A percentile compares a stretch with the other conserved stretches of the same genome.
Conservation (phyloP, 2,888 invertebrate species). For the Mechanitis messenoides region DNA sequence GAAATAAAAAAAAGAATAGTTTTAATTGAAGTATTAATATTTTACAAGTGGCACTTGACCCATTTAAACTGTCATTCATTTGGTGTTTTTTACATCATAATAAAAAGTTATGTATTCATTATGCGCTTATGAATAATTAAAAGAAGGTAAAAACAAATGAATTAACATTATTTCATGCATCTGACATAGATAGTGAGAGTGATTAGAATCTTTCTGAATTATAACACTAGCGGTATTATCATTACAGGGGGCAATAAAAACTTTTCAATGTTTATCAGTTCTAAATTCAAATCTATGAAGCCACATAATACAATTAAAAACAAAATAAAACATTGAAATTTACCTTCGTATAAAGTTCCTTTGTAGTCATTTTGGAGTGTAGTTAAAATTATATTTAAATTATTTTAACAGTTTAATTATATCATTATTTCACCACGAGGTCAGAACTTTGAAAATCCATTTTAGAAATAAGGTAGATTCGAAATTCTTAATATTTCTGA, state of each 20-base stretch:
- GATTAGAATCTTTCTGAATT: slow-evolving; percentile 26
- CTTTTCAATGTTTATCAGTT: slow-evolving; percentile 20
- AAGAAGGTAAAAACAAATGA: slow-evolving; percentile 22
- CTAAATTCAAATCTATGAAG: slow-evolving; percentile 32
- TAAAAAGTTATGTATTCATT: slow-evolving; percentile 17
- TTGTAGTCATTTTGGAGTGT: slow-evolving; percentile 66
- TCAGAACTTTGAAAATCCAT: slow-evolving; percentile 55
- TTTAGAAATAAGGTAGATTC: slow-evolving; percentile 66
- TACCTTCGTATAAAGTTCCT: slow-evolving; percentile 75
- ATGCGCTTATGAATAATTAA: slow-evolving; percentile 32
- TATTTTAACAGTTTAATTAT: slow-evolving; percentile 21
- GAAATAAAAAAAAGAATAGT: not conserved
- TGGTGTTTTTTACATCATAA: not conserved
- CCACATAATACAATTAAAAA: slow-evolving; percentile 22
- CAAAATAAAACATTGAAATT: slow-evolving; percentile 33
- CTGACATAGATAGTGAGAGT: slow-evolving; percentile 43
- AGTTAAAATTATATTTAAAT: slow-evolving; percentile 16
- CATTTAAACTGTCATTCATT: slow-evolving; percentile 6
- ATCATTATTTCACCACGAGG: slow-evolving; percentile 60
- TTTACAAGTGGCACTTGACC: slow-evolving; percentile 2
- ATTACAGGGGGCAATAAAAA: not conserved
- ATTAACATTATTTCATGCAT: slow-evolving; percentile 38
- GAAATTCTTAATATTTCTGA: slow-evolving; percentile 51
- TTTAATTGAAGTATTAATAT: not conserved
- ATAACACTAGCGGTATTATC: slow-evolving; percentile 13